Evolutionary conservation across 2,113 vertebrate species (phyloP).

Genomic region (Cavia aperea): DNA sequence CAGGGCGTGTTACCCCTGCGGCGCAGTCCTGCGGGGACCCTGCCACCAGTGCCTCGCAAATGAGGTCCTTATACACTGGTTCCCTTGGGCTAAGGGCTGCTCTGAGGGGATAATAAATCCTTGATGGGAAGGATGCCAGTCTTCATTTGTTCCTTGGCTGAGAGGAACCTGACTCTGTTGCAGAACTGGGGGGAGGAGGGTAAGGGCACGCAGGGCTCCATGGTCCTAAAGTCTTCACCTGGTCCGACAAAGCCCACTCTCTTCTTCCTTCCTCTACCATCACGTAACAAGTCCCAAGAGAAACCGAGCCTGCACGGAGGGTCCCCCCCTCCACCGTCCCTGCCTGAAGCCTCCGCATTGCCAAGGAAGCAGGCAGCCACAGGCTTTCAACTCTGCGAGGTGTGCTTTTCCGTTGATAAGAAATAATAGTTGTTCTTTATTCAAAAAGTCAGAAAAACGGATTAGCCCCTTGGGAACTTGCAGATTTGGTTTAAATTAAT

Average conservation of each 20-base stretch:
- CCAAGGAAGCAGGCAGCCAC: neutral
- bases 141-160: neutral
- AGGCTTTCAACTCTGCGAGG: neutral
- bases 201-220: too few species aligned
- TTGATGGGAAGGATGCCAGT: neutral
- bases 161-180: neutral
- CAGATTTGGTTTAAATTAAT: slow-evolving; percentile 51
- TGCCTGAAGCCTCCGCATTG: neutral
- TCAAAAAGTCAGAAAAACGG: slow-evolving; percentile 33
- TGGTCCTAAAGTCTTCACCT: neutral
- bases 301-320: neutral
- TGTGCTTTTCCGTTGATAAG: slow-evolving; percentile 3
- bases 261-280: neutral
- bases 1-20: neutral
- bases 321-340: too few species aligned
- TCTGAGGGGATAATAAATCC: neutral
- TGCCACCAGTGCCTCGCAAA: too few species aligned
- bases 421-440: slow-evolving; percentile 45
- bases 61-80: too few species aligned
- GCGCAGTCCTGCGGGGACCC: neutral
- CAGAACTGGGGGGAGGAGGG: neutral
- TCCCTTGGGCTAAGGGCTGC: neutral
- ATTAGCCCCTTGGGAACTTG: neutral
- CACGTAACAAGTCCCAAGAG: neutral
- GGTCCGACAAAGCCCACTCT: neutral